Evolutionary conservation across 2,888 invertebrate genomes (phyloP).

Genomic region (Cosmopolites sordidus): DNA sequence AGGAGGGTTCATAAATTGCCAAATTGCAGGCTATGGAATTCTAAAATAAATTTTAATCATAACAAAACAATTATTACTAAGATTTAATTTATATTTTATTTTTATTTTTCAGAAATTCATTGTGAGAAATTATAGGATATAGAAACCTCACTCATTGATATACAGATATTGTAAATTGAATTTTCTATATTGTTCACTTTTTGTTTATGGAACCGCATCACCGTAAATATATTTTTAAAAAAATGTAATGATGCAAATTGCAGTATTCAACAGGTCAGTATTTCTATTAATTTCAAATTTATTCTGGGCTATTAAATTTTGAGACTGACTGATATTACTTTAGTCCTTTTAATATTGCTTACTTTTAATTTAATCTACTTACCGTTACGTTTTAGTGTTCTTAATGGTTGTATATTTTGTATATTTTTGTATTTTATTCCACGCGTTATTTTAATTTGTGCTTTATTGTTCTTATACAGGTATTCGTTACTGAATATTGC

Average conservation of each 20-base stretch:
- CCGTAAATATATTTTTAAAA: not conserved
- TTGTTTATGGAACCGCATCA: too few species aligned
- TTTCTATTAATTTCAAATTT: not conserved
- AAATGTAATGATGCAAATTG: not conserved
- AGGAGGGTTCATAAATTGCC: too few species aligned
- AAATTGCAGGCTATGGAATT: too few species aligned
- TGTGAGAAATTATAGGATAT: too few species aligned
- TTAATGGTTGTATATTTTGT: not conserved
- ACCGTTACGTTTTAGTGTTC: not conserved
- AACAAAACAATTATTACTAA: too few species aligned
- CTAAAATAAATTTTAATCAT: too few species aligned
- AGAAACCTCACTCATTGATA: too few species aligned
- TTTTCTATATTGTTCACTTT: too few species aligned
- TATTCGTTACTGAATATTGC: not conserved
- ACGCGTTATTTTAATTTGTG: not conserved
- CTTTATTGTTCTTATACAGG: not conserved
- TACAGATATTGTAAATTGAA: too few species aligned
- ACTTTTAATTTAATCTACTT: not conserved
- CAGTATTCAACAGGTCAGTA: not conserved
- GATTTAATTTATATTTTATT: too few species aligned
- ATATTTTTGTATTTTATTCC: constrained; percentile 1
- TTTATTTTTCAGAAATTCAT: too few species aligned
- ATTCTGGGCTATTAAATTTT: not conserved
- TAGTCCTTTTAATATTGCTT: too few species aligned
- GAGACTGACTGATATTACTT: not conserved